phyloP scores from a whole-genome alignment of 2,888 invertebrate genomes.

The Pilophorus perplexus region DNA sequence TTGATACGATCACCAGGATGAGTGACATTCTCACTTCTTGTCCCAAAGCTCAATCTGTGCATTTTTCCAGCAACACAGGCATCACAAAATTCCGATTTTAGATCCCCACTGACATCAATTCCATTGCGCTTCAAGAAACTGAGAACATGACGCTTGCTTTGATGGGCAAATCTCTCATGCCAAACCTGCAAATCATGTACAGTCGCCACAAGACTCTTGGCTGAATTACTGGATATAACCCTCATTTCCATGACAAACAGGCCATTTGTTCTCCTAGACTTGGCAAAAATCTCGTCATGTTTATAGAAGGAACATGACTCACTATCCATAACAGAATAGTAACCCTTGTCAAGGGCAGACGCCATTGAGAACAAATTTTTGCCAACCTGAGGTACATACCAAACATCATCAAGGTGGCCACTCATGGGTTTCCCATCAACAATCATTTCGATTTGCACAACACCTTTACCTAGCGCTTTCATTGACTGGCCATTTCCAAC shows the following conservation, averaged over 20 bases:
- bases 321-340: constrained; percentile 7
- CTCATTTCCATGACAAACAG: constrained; percentile 26
- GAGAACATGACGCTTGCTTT: constrained; percentile 23
- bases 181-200: constrained; percentile 26
- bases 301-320: constrained; percentile 11
- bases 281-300: constrained; percentile 3
- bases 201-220: constrained; percentile 21
- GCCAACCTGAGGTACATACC: constrained; percentile 46
- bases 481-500: constrained; percentile 13
- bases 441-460: constrained; percentile 12
- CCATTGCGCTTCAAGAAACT: constrained; percentile 23
- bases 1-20: constrained; percentile 48
- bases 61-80: constrained; percentile 27
- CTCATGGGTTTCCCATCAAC: neutral
- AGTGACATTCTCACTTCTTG: constrained; percentile 1
- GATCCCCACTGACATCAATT: constrained; percentile 9
- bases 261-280: constrained; percentile 18
- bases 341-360: constrained; percentile 39
- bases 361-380: constrained; percentile 50
- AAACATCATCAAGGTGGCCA: constrained; percentile 46
- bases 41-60: constrained; percentile 19
- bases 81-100: constrained; percentile 18
- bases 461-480: constrained; percentile 17
- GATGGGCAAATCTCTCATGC: constrained; percentile 31
- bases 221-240: neutral